phyloP scores from a whole-genome alignment of 2,888 invertebrate species.

The Serripes groenlandicus region DNA sequence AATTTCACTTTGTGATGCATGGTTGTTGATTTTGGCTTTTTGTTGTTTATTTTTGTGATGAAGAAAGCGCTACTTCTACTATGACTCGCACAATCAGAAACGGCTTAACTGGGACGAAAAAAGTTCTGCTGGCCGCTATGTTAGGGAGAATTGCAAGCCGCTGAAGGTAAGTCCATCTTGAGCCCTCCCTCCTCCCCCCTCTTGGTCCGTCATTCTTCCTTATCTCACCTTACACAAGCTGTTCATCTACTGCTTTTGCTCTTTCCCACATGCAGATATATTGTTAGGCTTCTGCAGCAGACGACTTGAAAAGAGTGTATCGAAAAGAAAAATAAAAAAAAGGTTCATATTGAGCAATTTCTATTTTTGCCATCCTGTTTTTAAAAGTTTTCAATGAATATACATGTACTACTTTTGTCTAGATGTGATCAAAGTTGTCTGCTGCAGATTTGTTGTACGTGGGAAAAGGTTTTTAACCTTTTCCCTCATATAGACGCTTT shows the following conservation, averaged over 20 bases:
- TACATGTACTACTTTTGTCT: no score
- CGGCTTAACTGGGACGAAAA: slow-evolving; percentile 99
- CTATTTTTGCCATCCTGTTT: background rate
- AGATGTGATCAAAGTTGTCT: background rate
- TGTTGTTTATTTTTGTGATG: slow-evolving; percentile 72
- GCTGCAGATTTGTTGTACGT: background rate
- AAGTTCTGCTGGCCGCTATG: slow-evolving; percentile 98
- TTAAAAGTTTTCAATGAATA: background rate
- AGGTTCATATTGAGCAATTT: background rate
- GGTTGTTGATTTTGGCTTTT: slow-evolving; percentile 66
- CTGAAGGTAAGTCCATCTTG: slow-evolving; percentile 89
- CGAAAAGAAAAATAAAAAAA: no score
- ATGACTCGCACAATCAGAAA: slow-evolving; percentile 88
- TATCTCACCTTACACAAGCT: no score
- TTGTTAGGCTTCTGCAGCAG: no score
- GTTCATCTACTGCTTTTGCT: no score
- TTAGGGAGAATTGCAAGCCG: slow-evolving; percentile 99
- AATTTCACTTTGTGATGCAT: slow-evolving; percentile 52
- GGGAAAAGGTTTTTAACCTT: background rate
- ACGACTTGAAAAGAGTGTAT: no score
- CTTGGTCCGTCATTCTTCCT: no score
- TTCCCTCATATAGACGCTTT: background rate
- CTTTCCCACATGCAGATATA: no score
- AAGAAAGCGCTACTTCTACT: slow-evolving; percentile 93
- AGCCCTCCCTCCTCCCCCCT: no score